Evolutionary conservation across 2,797 vertebrate species (phyloP).

Genomic region (Fratercula arctica): DNA sequence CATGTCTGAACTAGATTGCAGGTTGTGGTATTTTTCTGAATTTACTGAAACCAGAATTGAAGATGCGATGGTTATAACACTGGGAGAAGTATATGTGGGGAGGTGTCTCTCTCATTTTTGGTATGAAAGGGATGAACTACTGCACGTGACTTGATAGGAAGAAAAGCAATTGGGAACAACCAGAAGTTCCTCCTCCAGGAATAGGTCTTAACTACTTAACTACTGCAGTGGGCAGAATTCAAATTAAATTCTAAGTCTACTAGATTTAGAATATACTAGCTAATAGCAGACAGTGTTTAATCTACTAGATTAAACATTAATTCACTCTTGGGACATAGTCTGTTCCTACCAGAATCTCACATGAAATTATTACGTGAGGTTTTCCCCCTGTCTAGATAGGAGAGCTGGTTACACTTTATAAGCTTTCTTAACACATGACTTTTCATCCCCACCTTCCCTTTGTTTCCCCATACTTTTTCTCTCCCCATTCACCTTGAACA

Average conservation of each 20-base stretch:
- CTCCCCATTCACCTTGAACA: background rate
- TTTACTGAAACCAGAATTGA: background rate
- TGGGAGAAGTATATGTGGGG: background rate
- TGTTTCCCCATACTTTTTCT: background rate
- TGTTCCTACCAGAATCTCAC: background rate
- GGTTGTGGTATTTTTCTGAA: background rate
- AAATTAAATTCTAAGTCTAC: background rate
- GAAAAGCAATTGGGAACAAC: background rate
- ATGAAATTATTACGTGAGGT: background rate
- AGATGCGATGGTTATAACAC: background rate
- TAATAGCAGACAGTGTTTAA: too few relatives aligned
- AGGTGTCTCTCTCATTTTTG: background rate
- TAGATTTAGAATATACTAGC: background rate
- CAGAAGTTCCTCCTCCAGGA: background rate
- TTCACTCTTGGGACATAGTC: background rate
- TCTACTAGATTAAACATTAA: background rate
- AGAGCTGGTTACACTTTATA: background rate
- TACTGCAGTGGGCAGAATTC: background rate
- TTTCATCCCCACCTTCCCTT: background rate
- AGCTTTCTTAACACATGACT: background rate
- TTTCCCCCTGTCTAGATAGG: background rate
- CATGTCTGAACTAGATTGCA: background rate
- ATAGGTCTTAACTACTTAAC: background rate
- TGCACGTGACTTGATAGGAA: background rate
- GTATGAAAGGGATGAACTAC: background rate